Evolutionary conservation across 2,888 invertebrate genomes (phyloP).

Genomic region (Drosophila birchii): DNA sequence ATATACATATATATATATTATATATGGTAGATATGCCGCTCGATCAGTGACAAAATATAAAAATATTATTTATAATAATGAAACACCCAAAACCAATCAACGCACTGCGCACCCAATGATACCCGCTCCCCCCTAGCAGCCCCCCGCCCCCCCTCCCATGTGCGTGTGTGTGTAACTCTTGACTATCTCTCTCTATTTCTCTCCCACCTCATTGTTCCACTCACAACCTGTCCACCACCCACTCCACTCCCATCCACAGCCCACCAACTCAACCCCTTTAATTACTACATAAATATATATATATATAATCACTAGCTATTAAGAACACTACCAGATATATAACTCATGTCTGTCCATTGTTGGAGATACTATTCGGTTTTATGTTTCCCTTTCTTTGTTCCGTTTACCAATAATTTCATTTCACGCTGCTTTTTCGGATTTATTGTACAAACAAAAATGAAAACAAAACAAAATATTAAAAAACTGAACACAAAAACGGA

Average conservation of each 20-base stretch:
- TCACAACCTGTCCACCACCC: conserved; percentile 4
- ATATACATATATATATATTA: conserved; percentile 15
- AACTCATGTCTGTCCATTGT: conserved; percentile 79
- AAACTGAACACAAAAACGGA: conserved; percentile 57
- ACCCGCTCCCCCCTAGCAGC: conserved; percentile 14
- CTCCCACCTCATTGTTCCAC: conserved; percentile 25
- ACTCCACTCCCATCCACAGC: not conserved
- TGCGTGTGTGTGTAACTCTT: conserved; percentile 44
- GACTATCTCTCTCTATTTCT: not conserved
- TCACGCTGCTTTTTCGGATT: conserved; percentile 85
- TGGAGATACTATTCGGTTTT: conserved; percentile 75
- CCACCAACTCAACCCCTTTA: not conserved
- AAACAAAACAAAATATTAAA: conserved; percentile 41
- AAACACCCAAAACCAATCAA: conserved; percentile 26
- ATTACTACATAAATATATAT: conserved; percentile 8
- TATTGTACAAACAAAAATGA: conserved; percentile 73
- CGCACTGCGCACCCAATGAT: conserved; percentile 20
- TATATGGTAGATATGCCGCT: conserved; percentile 44
- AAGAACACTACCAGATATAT: conserved; percentile 61
- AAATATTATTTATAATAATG: not conserved
- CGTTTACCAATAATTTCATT: conserved; percentile 82
- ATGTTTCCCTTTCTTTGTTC: conserved; percentile 82
- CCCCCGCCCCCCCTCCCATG: conserved; percentile 17
- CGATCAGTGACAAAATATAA: conserved; percentile 13
- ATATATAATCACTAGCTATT: conserved; percentile 56